These are phyloP conservation scores for Meriones unguiculatus DNA, from an alignment of 2,113 vertebrate species.

Conservation along the genomic window DNA sequence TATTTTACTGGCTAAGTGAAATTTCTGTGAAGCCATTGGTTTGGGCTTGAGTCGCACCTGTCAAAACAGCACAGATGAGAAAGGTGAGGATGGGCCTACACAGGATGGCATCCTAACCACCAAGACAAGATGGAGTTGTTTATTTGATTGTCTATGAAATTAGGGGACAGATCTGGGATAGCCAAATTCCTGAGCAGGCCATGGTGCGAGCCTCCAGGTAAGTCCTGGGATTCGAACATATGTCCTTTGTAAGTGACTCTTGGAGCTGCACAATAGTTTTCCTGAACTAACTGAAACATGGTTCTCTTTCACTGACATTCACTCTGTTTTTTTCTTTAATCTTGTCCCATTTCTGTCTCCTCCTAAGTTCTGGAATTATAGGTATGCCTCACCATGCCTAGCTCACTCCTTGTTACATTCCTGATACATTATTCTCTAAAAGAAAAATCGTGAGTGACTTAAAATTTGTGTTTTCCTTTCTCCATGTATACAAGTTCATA, in stretches of 20 bases:
- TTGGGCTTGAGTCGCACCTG: background rate
- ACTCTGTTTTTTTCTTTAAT: background rate
- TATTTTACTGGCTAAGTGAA: background rate
- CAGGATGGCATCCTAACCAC: background rate
- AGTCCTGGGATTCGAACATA: background rate
- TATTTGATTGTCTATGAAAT: background rate
- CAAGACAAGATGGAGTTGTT: background rate
- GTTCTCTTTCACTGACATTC: background rate
- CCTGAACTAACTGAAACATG: background rate
- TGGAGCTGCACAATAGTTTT: background rate
- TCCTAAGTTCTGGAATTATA: background rate
- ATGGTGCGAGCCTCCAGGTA: background rate
- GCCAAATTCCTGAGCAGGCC: background rate
- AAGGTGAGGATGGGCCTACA: background rate
- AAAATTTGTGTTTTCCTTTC: background rate
- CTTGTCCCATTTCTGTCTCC: background rate
- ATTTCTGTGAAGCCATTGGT: background rate
- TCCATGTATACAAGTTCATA: background rate
- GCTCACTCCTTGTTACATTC: background rate
- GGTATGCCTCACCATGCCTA: background rate
- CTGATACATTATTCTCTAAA: constrained; percentile 13
- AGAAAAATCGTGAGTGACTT: background rate
- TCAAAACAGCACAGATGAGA: background rate
- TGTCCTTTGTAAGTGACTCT: background rate
- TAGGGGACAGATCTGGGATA: background rate